These are phyloP conservation scores for Sylvilagus floridanus DNA, from an alignment of 2,797 vertebrate genomes.

Conservation along the genomic window DNA sequence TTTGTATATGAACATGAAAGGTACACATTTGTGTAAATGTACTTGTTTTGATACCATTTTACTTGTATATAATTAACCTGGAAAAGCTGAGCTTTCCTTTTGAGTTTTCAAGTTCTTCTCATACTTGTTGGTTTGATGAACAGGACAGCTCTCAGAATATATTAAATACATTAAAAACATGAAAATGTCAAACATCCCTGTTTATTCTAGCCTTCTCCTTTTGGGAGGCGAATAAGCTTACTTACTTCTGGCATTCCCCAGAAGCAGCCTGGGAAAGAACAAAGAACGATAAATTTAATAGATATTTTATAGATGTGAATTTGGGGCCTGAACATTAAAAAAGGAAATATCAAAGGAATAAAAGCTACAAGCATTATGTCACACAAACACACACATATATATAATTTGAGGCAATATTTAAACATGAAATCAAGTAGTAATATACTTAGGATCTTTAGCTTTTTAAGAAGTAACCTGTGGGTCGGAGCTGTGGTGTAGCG, in stretches of 20 bases:
- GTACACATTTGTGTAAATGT: neutral
- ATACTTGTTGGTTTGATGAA: neutral
- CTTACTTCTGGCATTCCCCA: neutral
- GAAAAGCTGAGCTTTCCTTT: neutral
- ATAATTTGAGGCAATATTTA: neutral
- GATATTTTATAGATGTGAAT: neutral
- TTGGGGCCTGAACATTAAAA: conserved; percentile 1
- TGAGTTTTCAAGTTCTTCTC: conserved; percentile 26
- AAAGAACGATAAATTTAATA: neutral
- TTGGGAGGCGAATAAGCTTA: neutral
- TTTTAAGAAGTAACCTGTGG: neutral
- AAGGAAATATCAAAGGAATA: neutral
- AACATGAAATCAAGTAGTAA: neutral
- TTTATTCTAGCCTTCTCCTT: neutral
- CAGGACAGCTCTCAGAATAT: neutral
- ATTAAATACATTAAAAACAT: neutral
- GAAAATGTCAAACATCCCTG: neutral
- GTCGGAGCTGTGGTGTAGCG: neutral
- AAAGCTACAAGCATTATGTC: neutral
- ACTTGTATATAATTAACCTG: conserved; percentile 11
- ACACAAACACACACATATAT: no score
- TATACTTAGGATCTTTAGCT: neutral
- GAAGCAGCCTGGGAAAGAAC: neutral
- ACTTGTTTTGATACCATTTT: neutral
- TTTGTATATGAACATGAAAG: conserved; percentile 27